Evolutionary conservation across 2,888 invertebrate genomes (phyloP), one percentile per base, ranked within the genome.

Genomic region (Drosophila hawaiiensis): DNA sequence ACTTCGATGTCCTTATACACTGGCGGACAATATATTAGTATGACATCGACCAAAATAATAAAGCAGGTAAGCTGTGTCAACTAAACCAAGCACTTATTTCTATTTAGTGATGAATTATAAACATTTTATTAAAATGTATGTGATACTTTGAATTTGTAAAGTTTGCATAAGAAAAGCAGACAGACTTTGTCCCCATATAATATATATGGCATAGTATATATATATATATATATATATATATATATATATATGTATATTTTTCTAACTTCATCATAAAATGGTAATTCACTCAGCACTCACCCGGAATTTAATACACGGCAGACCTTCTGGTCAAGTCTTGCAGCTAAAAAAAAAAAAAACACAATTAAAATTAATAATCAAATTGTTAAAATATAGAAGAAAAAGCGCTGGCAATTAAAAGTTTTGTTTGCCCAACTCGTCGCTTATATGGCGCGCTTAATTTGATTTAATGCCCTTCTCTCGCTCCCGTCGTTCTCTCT

Each of bases 341-440:
- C 16, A 28, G 22, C 12, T 31, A 50, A 29, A 28, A n/a, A 41
- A 22, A 29, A 22, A 19, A 47, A 47, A 67, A 56, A 41, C 25
- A n/a, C 53, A 50, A 60, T 41, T 39, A 39, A 73, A 54, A 58
- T 43, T 53, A 53, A 39, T 61, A 68, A 68, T 64, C 55, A 62
- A 50, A 53, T 50, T 59, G 31, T 54, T 54, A 60, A 65, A 65
- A 53, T 54, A 56, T 68, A 56, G 47, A 68, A 55, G 49, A 75
- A 78, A 82, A 58, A 41, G 68, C 54, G 69, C 65, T 83, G 55
- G 74, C 78, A 88, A 83, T 83, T 82, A 88, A 88, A 88, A 88
- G 64, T 83, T 83, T 76, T 69, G 43, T 54, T 41, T 52, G 64
- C 14, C 29, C 54, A 35, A 39, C 58, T 54, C 50, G 54, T 50